phyloP scores from a whole-genome alignment of 2,113 vertebrate genomes.

The Pangasianodon hypophthalmus region DNA sequence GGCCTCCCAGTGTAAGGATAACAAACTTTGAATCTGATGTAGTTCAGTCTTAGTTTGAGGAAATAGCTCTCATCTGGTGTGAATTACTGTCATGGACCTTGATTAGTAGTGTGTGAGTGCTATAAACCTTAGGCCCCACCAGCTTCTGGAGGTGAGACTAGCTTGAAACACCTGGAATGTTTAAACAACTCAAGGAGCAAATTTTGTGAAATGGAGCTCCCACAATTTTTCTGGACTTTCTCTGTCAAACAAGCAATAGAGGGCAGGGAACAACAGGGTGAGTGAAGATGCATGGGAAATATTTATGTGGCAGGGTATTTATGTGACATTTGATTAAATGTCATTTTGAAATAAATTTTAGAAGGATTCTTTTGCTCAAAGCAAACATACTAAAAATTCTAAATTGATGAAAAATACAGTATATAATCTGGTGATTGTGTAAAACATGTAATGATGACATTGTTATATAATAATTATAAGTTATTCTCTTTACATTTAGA shows the following conservation, averaged over 20 bases:
- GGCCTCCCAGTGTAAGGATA: slow-evolving; percentile 49
- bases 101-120: slow-evolving; percentile 61
- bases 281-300: neutral
- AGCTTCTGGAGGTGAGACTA: slow-evolving; percentile 38
- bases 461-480: neutral
- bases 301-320: neutral
- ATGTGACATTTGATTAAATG: neutral
- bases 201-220: slow-evolving; percentile 42
- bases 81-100: slow-evolving; percentile 64
- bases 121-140: slow-evolving; percentile 50
- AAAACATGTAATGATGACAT: neutral
- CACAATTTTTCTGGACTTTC: slow-evolving; percentile 19
- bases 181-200: slow-evolving; percentile 38
- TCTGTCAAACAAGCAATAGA: slow-evolving; percentile 9
- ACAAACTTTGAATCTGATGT: slow-evolving; percentile 62
- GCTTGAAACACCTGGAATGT: slow-evolving; percentile 51
- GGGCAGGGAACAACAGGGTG: neutral
- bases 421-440: neutral
- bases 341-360: neutral
- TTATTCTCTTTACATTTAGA: neutral
- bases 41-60: slow-evolving; percentile 59
- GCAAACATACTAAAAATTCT: neutral
- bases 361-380: neutral
- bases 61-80: slow-evolving; percentile 69
- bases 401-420: neutral